Base-by-base conservation (phyloP, 2,113 vertebrate genomes). In the Pangasianodon hypophthalmus region DNA sequence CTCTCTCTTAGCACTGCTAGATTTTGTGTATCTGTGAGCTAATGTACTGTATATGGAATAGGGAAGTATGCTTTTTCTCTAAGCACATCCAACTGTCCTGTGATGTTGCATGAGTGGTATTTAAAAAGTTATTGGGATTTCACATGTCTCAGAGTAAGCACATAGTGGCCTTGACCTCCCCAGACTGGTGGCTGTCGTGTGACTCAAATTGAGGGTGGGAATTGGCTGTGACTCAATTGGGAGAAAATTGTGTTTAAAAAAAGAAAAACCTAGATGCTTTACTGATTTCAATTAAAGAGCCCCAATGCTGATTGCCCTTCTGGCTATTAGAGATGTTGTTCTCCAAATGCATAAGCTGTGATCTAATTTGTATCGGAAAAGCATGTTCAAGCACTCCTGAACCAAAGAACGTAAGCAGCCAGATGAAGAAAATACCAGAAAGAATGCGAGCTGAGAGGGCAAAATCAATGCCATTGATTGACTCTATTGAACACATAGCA, bases 401-500 rank as follows among this genome's bases (percentile, higher is more conserved):
- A 88, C 84, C 69, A 84, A 73, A 69, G 60, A 88, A 46, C 81
- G 69, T 13, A 88, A 90, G 48, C 26, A 85, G 71, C 48, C 46
- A 62, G 75, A 80, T 56, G 85, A 62, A 79, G 58, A 85, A 88
- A 88, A 85, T 69, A 11, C 29, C 71, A 69, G 83, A 29, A 54
- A 84, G 69, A 56, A 77, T 90, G 48, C 9, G 62, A 85, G 64
- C 87, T 50, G 60, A 46, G 54, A 60, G 60, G 84, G 7, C 21
- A 54, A 80, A 87, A 91, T 91, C 90, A 88, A 90, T 90, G 24
- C 26, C 71, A 91, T 88, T n/a, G 87, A 91, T 75, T 84, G 71
- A 88, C 56, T 89, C 81, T 19, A 60, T 71, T 84, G 69, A 81
- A 13, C 50, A 84, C 73, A 48, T 85, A 71, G 73, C 86, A 71